Evolutionary conservation across 2,888 invertebrate species (phyloP), one percentile per base, ranked within the genome.

Genomic region (Arrhopalites spinosus): DNA sequence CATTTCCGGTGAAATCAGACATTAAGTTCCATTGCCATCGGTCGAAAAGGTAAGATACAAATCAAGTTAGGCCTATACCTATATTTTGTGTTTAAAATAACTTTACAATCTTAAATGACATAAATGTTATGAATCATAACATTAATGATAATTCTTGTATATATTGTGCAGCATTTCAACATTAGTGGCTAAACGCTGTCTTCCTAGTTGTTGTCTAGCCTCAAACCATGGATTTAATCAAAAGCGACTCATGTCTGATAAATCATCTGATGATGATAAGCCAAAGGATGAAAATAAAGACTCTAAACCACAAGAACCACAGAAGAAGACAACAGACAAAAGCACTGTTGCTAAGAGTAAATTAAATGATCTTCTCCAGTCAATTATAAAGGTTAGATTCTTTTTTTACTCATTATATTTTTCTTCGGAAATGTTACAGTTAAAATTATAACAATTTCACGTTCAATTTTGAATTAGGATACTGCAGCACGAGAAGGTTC

Each of bases 321-420:
- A 8, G 8, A n/a, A n/a, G 23, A 2, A 15, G 20, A 20, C 53
- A 23, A 23, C n/a, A n/a, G 7, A 7, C 45, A 45, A 45, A 45
- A 59, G 70, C 13, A 71, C 68, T n/a, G 30, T 63, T 29, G 77
- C 78, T 8, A 78, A 77, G 56, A 30, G 20, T 3, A 73, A 74
- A 20, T 63, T 78, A 25, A 61, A 77, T 45, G 67, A 63, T 72
- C 63, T 78, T 23, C 68, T 78, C 2, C 17, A 75, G 13, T 75
- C 78, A 1, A 77, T 78, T 20, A 71, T 78, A 11, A n/a, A 74
- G 75, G 78, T 78, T 15, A 66, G n/a, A 8, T 36, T 23, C 30
- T n/a, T 30, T 27, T 29, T 17, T 64, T 11, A 3, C 15, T 50
- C 20, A 20, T 50, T n/a, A 50, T 3, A n/a, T 50, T n/a, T 50